A percentile compares a stretch with the other conserved stretches of the same genome.
Conservation (phyloP, 2,888 invertebrate genomes). For the Seira ritae region DNA sequence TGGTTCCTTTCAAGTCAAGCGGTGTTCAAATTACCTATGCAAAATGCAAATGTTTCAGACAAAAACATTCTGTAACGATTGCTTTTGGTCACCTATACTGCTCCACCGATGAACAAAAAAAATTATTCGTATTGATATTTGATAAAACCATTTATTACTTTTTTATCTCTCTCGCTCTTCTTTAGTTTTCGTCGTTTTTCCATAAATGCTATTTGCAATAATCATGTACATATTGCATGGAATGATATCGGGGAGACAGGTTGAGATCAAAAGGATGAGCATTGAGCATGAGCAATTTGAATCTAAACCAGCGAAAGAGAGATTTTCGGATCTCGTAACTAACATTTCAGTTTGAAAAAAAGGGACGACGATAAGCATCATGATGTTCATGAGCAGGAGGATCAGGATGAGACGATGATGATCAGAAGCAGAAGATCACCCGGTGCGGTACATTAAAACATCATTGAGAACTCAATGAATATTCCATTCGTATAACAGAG, state of each 20-base stretch:
- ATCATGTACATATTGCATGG: neutral
- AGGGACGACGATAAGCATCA: constrained; percentile 52
- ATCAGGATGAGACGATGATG: constrained; percentile 1
- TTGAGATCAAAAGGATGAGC: constrained; percentile 8
- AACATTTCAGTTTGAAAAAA: neutral
- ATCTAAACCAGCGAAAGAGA: neutral
- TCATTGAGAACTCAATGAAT: constrained; percentile 67
- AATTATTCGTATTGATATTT: constrained; percentile 38
- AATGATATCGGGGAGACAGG: neutral
- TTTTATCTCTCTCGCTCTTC: constrained; percentile 18
- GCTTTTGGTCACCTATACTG: neutral
- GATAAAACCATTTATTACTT: constrained; percentile 47
- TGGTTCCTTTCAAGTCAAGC: too few relatives aligned
- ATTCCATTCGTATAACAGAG: constrained; percentile 63
- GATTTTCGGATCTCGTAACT: constrained; percentile 9
- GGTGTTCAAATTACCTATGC: too few relatives aligned
- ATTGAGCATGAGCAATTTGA: neutral
- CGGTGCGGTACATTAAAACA: constrained; percentile 66
- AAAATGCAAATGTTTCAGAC: too few relatives aligned
- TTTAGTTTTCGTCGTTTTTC: constrained; percentile 19
- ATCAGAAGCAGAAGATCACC: constrained; percentile 63
- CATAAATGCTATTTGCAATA: constrained; percentile 51
- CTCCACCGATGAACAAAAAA: constrained; percentile 8
- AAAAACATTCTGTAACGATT: too few relatives aligned
- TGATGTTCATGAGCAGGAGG: constrained; percentile 44